A percentile compares a stretch with the other conserved stretches of the same genome.
phyloP scores from a whole-genome alignment of 2,113 vertebrate genomes.

The Trematomus loennbergii region DNA sequence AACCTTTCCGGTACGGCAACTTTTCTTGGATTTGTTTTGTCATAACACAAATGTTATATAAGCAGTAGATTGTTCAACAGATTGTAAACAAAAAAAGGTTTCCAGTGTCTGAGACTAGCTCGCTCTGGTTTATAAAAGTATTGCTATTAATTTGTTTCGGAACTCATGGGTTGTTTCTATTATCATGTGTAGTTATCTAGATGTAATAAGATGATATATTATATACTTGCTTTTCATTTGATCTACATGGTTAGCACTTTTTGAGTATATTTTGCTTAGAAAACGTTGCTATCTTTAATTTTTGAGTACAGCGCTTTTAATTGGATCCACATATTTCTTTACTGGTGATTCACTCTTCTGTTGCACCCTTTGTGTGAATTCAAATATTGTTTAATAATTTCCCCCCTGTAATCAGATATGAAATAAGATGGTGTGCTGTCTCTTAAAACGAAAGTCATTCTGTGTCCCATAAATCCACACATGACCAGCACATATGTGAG shows the following conservation, averaged over 20 bases:
- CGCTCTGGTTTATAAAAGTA: background rate
- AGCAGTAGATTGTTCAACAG: background rate
- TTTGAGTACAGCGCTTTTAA: background rate
- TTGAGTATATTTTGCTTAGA: background rate
- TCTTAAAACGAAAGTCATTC: constrained; percentile 5
- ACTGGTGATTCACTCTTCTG: background rate
- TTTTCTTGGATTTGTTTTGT: background rate
- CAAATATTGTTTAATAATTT: too few relatives aligned
- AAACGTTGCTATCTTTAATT: background rate
- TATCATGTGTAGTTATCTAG: background rate
- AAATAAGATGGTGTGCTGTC: background rate
- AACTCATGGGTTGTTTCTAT: background rate
- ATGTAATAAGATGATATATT: background rate
- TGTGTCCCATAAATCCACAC: constrained; percentile 5
- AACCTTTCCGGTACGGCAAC: background rate
- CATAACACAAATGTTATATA: background rate
- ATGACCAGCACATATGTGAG: background rate
- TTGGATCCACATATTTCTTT: background rate
- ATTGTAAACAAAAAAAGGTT: background rate
- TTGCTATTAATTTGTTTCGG: background rate
- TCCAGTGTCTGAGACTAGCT: background rate
- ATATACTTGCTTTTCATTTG: background rate
- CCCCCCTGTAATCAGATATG: background rate
- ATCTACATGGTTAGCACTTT: background rate
- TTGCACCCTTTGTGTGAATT: too few relatives aligned